A percentile compares a stretch with the other conserved stretches of the same genome.
These are phyloP conservation scores for Rambutsinella grinnellia DNA, from an alignment of 2,888 invertebrate species.

Conservation along the genomic window DNA sequence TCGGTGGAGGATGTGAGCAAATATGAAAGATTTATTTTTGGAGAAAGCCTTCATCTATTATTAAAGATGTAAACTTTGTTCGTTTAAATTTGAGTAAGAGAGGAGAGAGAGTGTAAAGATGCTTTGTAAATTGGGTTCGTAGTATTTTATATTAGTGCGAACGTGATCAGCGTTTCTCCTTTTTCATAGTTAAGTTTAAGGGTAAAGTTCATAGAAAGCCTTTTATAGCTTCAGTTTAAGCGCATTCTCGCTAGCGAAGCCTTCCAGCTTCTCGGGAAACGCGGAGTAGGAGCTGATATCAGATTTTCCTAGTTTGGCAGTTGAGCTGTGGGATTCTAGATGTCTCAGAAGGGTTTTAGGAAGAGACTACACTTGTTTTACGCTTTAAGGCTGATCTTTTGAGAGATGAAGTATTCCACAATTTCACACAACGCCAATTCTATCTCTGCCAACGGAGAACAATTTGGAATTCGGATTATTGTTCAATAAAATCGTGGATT, in stretches of 20 bases:
- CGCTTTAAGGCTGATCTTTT: no score
- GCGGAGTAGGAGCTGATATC: neutral
- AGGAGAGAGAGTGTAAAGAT: neutral
- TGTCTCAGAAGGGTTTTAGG: constrained; percentile 27
- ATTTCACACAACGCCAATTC: no score
- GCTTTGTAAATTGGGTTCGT: neutral
- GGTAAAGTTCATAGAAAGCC: neutral
- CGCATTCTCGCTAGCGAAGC: constrained; percentile 20
- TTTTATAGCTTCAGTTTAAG: neutral
- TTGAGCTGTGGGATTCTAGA: constrained; percentile 33
- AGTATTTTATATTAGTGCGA: no score
- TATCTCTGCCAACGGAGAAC: no score
- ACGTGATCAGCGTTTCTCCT: neutral
- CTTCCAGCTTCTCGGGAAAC: constrained; percentile 21
- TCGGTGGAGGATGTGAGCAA: neutral
- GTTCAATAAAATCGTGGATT: no score
- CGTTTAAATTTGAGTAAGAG: neutral
- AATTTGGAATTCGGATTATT: no score
- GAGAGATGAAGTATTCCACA: no score
- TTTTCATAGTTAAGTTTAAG: neutral
- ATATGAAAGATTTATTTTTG: neutral
- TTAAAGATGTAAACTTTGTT: neutral
- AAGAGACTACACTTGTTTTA: neutral
- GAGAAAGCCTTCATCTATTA: neutral
- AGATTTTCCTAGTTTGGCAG: neutral